Base-by-base conservation (phyloP, 2,113 vertebrate species). In the Cyphomyrus plagiostoma region DNA sequence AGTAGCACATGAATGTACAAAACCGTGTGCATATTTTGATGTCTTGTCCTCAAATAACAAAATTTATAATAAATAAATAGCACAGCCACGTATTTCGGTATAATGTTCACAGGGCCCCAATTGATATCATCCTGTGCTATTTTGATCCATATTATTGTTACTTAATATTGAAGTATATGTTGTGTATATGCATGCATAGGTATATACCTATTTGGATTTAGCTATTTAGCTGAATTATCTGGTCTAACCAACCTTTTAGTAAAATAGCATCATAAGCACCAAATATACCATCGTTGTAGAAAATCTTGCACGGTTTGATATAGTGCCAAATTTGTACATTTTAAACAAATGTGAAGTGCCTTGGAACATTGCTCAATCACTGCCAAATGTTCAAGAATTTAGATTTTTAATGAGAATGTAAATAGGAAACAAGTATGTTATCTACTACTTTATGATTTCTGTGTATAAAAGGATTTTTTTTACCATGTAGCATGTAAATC, bases 391-490 rank as follows among this genome's bases (percentile, higher is more conserved):
- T 66, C 23, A 66, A 13, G 49, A 62, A 89, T 84, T 48, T 48
- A 48, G 45, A 84, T 23, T 84, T 46, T 82, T 48, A 84, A 23
- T 46, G 26, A 58, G 6, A 11, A 21, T 89, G 56, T 86, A 74
- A 86, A 87, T 70, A 86, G 39, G 10, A 89, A 6, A 30, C 21
- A 86, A 30, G 26, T 7, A 58, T 82, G 77, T 89, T 23, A 62
- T 39, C 58, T 89, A 86, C 23, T 83, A 86, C 15, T 50, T 52
- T 56, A 23, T 91, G 53, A 83, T 42, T n/a, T 86, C 30, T 58
- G 80, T 88, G 53, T 90, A 88, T 82, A 88, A 15, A 86, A 58
- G 89, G 80, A 53, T 45, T 39, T 89, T 91, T 53, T 56, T 87
- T 82, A 45, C 30, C 83, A 82, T 89, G 42, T 84, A 86, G 85